Base-by-base conservation (phyloP, 2,113 vertebrate species). In the Salvelinus fontinalis region DNA sequence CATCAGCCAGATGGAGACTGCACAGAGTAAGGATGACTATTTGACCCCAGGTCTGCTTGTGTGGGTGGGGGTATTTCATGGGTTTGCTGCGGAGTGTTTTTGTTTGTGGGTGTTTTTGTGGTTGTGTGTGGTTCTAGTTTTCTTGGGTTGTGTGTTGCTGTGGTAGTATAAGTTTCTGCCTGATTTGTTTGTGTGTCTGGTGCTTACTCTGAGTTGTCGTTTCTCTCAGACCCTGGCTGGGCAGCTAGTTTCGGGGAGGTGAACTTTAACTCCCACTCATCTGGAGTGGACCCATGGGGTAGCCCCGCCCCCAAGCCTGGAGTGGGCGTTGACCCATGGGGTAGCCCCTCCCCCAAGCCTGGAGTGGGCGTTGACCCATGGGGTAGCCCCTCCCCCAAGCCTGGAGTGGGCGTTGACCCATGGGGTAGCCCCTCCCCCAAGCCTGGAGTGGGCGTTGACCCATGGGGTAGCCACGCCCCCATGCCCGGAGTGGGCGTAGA, bases 241-340 rank as follows among this genome's bases (percentile, higher is more conserved):
- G 92, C 91, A 0, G 95, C 95, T 0, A 94, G 93, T 78, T 96
- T 96, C 59, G 94, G 92, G 54, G 96, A 97, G 0, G 94, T 88
- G 24, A 93, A 87, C 84, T 89, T 93, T 2, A 89, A 88, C 26
- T 87, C 90, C 74, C 91, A 90, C 59, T 84, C 87, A 51, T 80
- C 88, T 69, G 89, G 89, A 59, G 77, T 11, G 80, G 49, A 54
- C 49, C 59, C 59, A 60, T 60, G 59, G 59, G 59, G 1, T 22
- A 60, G 59, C 49, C 49, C 3, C 3, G 9, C 49, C 49, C 49
- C 49, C 49, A 54, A 54, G 49, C 49, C 49, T 16, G 51, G 14
- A 54, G 51, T 54, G 51, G 51, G 14, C 0, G 14, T 54, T 0
- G 16, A 54, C 16, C 51, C 51, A 54, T 54, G 51, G 51, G 12